phyloP scores from a whole-genome alignment of 2,113 vertebrate species.

The Cheirogaleus medius region DNA sequence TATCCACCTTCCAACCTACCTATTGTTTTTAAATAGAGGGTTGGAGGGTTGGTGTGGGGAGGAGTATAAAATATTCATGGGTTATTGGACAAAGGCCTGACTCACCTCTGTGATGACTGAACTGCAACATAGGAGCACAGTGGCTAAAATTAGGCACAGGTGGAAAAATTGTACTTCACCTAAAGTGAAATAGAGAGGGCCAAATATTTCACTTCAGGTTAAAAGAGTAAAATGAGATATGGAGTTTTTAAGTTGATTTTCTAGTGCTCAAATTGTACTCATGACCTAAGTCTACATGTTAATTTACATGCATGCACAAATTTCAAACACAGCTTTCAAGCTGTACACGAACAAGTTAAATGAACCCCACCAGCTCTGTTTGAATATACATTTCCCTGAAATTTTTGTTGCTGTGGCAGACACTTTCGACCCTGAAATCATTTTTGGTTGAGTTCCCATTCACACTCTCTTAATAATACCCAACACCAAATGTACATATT shows the following conservation, averaged over 20 bases:
- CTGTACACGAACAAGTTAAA: neutral
- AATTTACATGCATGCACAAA: neutral
- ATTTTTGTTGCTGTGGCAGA: constrained; percentile 17
- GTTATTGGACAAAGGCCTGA: neutral
- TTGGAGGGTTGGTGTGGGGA: neutral
- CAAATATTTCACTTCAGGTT: neutral
- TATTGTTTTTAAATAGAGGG: neutral
- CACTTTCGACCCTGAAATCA: neutral
- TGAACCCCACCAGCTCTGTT: neutral
- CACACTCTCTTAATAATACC: constrained; percentile 28
- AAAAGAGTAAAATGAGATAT: neutral
- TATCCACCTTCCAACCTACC: neutral
- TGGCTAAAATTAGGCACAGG: neutral
- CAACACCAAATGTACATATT: constrained; percentile 2
- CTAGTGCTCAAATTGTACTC: neutral
- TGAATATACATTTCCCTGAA: neutral
- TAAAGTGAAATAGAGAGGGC: neutral
- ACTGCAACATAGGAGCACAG: neutral
- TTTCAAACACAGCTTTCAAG: neutral
- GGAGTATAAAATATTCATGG: neutral
- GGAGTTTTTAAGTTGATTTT: neutral
- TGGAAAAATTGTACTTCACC: neutral
- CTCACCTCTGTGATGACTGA: neutral
- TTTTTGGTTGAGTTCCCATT: constrained; percentile 23
- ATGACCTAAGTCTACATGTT: neutral